Evolutionary conservation across 2,888 invertebrate genomes (phyloP).

Genomic region (Chironomus riparius): DNA sequence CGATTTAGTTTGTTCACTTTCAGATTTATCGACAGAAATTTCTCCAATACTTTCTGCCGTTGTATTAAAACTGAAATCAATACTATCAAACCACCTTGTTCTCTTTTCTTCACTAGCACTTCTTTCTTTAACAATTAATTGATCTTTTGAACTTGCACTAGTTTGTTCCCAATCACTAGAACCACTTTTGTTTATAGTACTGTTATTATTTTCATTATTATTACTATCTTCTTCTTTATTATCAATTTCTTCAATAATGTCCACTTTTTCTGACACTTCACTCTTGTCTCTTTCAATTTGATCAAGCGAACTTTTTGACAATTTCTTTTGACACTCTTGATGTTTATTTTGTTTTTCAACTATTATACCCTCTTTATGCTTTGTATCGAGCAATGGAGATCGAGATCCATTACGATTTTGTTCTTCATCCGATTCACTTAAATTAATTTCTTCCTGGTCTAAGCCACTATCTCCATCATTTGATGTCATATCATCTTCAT

Average conservation of each 20-base stretch:
- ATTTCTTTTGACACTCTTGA: not conserved
- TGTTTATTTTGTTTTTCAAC: not conserved
- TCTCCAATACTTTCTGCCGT: constrained; percentile 13
- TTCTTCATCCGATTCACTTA: constrained; percentile 35
- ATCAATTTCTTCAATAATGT: constrained; percentile 26
- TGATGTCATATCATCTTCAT: constrained; percentile 20
- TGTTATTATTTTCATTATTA: constrained; percentile 31
- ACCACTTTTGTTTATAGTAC: constrained; percentile 35
- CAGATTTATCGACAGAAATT: not conserved
- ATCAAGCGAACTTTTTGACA: not conserved
- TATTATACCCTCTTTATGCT: constrained; percentile 31
- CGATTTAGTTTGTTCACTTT: not conserved
- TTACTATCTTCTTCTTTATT: not conserved
- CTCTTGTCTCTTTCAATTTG: not conserved
- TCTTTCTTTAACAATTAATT: constrained; percentile 15
- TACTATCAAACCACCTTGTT: constrained; percentile 22
- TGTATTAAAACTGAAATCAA: constrained; percentile 19
- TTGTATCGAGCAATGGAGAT: constrained; percentile 53
- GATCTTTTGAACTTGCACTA: constrained; percentile 61
- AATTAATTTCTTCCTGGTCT: constrained; percentile 41
- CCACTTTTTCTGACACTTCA: not conserved
- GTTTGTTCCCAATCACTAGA: constrained; percentile 49
- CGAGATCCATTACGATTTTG: constrained; percentile 49
- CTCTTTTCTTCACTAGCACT: constrained; percentile 26
- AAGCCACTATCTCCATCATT: constrained; percentile 26